Base-by-base conservation (phyloP, 2,888 invertebrate species). In the Tinea trinotella region DNA sequence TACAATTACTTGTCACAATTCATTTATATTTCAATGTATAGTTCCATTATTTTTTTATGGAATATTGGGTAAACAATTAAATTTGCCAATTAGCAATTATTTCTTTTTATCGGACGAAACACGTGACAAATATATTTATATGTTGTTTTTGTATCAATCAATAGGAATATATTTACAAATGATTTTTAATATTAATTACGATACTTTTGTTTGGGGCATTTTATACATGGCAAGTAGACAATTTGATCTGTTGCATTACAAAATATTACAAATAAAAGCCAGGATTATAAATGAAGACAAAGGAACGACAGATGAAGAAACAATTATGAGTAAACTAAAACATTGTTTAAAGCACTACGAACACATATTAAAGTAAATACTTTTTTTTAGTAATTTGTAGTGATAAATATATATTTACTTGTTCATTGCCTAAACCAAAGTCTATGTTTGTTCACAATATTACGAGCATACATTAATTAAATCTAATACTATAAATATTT, bases 11-110 rank as follows among this genome's bases (percentile, higher is more conserved):
- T 50, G 50, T 50, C 50, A 50, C 15, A n/a, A 24, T 5, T 19
- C 50, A n/a, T 50, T n/a, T 12, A 24, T 50, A 24, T 24, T 15
- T 12, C 13, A 24, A 12, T 3, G 22, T 20, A 6, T 50, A 7
- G 7, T 9, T 1, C 10, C 20, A 10, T 6, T 50, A 18, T 18
- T 50, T 22, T 5, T 24, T 3, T n/a, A 46, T 10, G 4, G 22
- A 1, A 12, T 50, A 50, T 2, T 50, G 4, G 50, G 15, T 15
- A 63, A 63, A 2, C 57, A 64, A 7, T 52, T 71, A 15, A 67
- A 71, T 49, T 62, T 82, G 53, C 81, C 82, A 1, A 63, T 82
- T 58, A 77, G 75, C 59, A 70, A 71, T 59, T 83, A 78, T 61
- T 77, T 75, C 60, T 83, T 83, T 59, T 62, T 83, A 52, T 67